Base-by-base conservation (phyloP, 2,888 invertebrate genomes). In the Limnephilus lunatus region DNA sequence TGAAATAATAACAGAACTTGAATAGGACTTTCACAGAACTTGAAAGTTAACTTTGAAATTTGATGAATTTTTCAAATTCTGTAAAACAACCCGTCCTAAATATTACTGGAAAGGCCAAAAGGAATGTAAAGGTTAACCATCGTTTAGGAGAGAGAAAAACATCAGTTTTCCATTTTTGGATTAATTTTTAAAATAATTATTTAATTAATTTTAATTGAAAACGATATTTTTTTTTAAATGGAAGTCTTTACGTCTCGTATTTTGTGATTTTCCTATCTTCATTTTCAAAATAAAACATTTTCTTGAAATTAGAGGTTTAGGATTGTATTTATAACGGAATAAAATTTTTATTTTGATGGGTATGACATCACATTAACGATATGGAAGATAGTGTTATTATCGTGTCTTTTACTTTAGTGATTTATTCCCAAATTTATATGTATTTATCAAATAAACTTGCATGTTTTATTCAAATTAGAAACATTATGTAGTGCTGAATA, bases 341-440 rank as follows among this genome's bases (percentile, higher is more conserved):
- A 19, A 68, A 25, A 25, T 25, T 68, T 68, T 68, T 68, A 68
- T 25, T 68, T 68, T n/a, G 25, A 15, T 68, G 19, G 25, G 25
- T 19, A 19, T 7, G 7, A 68, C n/a, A 68, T 68, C 25, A 68
- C 68, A 68, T 68, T n/a, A 68, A 68, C 25, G n/a, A 7, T 68
- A 1, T 68, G 68, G 68, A 68, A 68, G 5, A 68, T 68, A 68
- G 9, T n/a, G 68, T 68, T 68, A 25, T 82, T 81, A 30, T 83
- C 7, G 11, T 83, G 7, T 83, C 11, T 25, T 83, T 32, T 83
- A 83, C 32, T 35, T 11, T 35, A 83, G 32, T 83, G 35, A 83
- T 83, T 83, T 83, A 83, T 35, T 83, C n/a, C 82, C 82, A 82
- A 82, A 82, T 82, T 4, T 82, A 31, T 32, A 81, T 81, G 31